Evolutionary conservation across 2,113 vertebrate species (phyloP).

Genomic region (Gymnobelideus leadbeateri): DNA sequence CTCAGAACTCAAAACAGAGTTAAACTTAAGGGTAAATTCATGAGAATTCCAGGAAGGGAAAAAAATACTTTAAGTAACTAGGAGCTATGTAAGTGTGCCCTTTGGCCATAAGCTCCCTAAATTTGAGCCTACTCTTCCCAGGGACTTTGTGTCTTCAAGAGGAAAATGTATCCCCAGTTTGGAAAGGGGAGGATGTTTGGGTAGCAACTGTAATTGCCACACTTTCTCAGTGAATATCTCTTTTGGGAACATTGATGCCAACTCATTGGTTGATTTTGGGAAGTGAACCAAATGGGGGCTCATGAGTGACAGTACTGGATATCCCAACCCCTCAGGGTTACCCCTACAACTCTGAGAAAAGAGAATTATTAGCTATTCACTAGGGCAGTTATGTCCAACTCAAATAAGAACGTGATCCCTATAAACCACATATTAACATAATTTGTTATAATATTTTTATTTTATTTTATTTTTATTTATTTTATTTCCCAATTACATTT

Average conservation of each 20-base stretch:
- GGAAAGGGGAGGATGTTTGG: not conserved
- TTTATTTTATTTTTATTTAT: not conserved
- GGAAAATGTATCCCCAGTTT: not conserved
- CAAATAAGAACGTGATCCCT: not conserved
- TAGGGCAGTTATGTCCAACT: not conserved
- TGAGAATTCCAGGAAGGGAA: not conserved
- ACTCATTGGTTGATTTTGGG: not conserved
- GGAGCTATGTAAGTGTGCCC: not conserved
- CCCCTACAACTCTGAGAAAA: not conserved
- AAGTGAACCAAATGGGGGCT: not conserved
- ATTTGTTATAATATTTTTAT: not conserved
- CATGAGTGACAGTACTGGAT: not conserved
- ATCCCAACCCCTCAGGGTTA: not conserved
- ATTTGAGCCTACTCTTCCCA: not conserved
- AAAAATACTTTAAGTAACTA: not conserved
- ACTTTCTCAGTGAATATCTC: not conserved
- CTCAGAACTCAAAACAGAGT: not conserved
- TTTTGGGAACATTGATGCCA: not conserved
- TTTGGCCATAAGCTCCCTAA: not conserved
- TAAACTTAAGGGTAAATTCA: not conserved
- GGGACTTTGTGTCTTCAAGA: not conserved
- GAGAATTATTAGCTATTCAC: not conserved
- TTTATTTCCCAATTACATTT: not conserved
- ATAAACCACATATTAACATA: not conserved
- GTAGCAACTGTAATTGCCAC: not conserved